These are phyloP conservation scores for Pammene aurita DNA, from an alignment of 2,888 invertebrate genomes.

Conservation along the genomic window DNA sequence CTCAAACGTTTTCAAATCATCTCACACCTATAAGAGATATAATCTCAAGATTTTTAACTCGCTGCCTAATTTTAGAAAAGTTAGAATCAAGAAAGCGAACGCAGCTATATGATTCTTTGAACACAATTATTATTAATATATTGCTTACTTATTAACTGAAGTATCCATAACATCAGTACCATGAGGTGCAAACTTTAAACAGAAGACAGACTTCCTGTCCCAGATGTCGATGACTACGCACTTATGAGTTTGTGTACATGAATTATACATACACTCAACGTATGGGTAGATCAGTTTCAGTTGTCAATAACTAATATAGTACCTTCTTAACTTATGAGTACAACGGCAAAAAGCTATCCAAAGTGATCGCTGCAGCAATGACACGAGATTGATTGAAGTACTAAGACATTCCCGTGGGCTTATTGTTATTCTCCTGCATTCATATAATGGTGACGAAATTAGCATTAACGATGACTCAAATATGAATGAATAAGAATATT, in stretches of 20 bases:
- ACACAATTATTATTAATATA: background rate
- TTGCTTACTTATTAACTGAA: too few relatives aligned
- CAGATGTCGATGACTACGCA: constrained; percentile 57
- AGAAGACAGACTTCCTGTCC: constrained; percentile 61
- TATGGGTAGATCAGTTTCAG: constrained; percentile 33
- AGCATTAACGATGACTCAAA: constrained; percentile 60
- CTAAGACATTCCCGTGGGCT: constrained; percentile 63
- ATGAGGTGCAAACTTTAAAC: constrained; percentile 26
- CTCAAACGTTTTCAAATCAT: too few relatives aligned
- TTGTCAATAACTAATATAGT: constrained; percentile 31
- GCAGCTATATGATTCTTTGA: background rate
- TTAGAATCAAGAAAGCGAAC: too few relatives aligned
- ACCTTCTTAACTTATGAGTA: constrained; percentile 27
- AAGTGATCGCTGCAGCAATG: constrained; percentile 18
- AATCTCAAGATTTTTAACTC: too few relatives aligned
- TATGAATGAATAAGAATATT: constrained; percentile 54
- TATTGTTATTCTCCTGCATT: constrained; percentile 59
- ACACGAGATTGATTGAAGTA: constrained; percentile 44
- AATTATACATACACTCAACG: constrained; percentile 50
- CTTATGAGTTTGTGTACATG: constrained; percentile 51
- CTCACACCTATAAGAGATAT: too few relatives aligned
- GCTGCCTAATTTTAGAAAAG: too few relatives aligned
- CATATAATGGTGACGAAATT: constrained; percentile 65
- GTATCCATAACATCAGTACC: constrained; percentile 7
- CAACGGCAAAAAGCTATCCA: constrained; percentile 21